These are phyloP conservation scores for Drosophila willistoni DNA, from an alignment of 1,140 invertebrate species.

Conservation along the genomic window DNA sequence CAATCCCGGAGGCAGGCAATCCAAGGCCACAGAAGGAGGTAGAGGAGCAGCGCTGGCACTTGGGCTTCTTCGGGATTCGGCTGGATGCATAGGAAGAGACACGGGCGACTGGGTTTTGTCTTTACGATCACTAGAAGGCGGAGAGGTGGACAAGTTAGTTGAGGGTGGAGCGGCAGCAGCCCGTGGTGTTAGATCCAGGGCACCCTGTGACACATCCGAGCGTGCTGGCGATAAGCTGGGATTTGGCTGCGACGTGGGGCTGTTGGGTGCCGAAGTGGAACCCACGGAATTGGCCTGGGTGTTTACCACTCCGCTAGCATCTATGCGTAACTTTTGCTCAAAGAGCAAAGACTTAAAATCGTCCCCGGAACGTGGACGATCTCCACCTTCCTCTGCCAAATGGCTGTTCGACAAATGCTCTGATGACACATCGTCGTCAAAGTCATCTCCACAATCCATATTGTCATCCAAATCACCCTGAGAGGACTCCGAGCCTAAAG, in stretches of 20 bases:
- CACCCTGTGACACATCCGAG: conserved; percentile 84
- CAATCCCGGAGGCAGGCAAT: conserved; percentile 71
- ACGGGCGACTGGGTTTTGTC: conserved; percentile 46
- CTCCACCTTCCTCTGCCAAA: conserved; percentile 52
- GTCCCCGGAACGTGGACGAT: conserved; percentile 73
- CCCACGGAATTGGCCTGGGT: conserved; percentile 64
- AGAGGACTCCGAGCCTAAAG: conserved; percentile 83
- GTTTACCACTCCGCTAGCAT: conserved; percentile 66
- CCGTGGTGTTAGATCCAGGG: conserved; percentile 85
- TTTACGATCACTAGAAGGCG: conserved; percentile 39
- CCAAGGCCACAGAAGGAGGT: conserved; percentile 61
- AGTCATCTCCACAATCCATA: conserved; percentile 85
- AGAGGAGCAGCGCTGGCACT: conserved; percentile 47
- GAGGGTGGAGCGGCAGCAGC: conserved; percentile 48
- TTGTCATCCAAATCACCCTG: conserved; percentile 87
- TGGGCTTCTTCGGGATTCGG: conserved; percentile 36
- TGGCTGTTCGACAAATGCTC: conserved; percentile 73
- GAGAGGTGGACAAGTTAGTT: conserved; percentile 42
- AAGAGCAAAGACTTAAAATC: conserved; percentile 78
- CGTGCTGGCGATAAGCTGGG: conserved; percentile 76
- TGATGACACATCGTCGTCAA: conserved; percentile 72
- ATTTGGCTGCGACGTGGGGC: conserved; percentile 60
- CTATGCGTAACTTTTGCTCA: conserved; percentile 78
- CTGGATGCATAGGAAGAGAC: conserved; percentile 31
- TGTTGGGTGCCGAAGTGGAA: conserved; percentile 68